These are phyloP conservation scores for Dryococelus australis DNA, from an alignment of 2,888 invertebrate species.

Conservation along the genomic window DNA sequence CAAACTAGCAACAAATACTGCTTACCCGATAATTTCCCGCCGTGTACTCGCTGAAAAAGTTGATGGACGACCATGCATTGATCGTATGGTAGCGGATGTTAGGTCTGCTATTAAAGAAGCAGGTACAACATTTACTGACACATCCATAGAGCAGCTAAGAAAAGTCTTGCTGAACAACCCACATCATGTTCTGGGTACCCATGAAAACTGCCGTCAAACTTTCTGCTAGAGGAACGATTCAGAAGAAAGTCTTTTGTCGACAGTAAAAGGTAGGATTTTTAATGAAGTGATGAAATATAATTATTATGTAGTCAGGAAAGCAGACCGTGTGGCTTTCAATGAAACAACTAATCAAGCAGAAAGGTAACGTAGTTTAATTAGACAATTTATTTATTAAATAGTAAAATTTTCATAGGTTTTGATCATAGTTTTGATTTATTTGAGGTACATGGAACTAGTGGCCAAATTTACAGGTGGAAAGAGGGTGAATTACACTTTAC, in stretches of 20 bases:
- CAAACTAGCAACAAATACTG: no score
- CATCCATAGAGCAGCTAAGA: constrained; percentile 26
- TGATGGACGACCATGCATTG: constrained; percentile 1
- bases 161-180: constrained; percentile 35
- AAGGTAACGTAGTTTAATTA: not conserved
- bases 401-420: no score
- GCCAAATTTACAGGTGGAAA: constrained; percentile 36
- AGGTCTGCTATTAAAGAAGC: constrained; percentile 28
- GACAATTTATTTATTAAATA: no score
- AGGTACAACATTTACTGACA: not conserved
- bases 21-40: no score
- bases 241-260: constrained; percentile 22
- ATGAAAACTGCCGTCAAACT: constrained; percentile 33
- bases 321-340: constrained; percentile 30
- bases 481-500: constrained; percentile 12
- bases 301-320: constrained; percentile 28
- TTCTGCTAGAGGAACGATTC: constrained; percentile 31
- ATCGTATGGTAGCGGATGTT: constrained; percentile 30
- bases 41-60: not conserved
- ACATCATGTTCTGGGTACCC: constrained; percentile 37
- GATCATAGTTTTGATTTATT: no score
- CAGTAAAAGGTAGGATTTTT: not conserved
- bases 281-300: not conserved
- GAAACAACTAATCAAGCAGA: no score
- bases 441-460: constrained; percentile 32